Conservation (phyloP, 2,888 invertebrate genomes). For the Melanargia galathea region DNA sequence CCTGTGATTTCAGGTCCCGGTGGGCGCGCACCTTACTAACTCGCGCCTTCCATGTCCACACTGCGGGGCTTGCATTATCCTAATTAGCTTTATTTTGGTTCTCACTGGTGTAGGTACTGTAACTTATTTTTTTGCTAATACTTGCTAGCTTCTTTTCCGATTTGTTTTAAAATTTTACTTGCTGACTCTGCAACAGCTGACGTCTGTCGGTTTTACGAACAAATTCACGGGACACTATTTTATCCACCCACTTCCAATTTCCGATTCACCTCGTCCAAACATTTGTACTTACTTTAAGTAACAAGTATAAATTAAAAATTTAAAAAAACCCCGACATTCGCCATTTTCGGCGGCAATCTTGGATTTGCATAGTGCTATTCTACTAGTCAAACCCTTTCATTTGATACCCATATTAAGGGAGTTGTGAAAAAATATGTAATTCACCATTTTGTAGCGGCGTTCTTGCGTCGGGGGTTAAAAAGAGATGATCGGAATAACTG, state of each 20-base stretch:
- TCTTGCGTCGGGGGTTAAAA: too few species aligned
- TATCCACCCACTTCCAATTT: not conserved
- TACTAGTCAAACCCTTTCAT: too few species aligned
- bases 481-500: not conserved
- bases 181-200: not conserved
- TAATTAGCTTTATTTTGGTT: constrained; percentile 60
- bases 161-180: not conserved
- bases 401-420: too few species aligned
- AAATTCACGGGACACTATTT: too few species aligned
- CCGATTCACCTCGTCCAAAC: not conserved
- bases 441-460: too few species aligned
- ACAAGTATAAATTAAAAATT: too few species aligned
- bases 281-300: too few species aligned
- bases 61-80: constrained; percentile 60
- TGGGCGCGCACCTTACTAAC: constrained; percentile 54
- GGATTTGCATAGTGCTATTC: too few species aligned
- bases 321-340: too few species aligned
- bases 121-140: constrained; percentile 4
- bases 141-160: not conserved
- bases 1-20: constrained; percentile 61
- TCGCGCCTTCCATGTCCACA: constrained; percentile 50
- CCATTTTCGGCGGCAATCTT: too few species aligned
- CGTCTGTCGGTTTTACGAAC: too few species aligned
- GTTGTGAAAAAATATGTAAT: too few species aligned
- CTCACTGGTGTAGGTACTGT: constrained; percentile 1